These are phyloP conservation scores for Sebastes cheni DNA, from an alignment of 2,797 vertebrate genomes.

Conservation along the genomic window DNA sequence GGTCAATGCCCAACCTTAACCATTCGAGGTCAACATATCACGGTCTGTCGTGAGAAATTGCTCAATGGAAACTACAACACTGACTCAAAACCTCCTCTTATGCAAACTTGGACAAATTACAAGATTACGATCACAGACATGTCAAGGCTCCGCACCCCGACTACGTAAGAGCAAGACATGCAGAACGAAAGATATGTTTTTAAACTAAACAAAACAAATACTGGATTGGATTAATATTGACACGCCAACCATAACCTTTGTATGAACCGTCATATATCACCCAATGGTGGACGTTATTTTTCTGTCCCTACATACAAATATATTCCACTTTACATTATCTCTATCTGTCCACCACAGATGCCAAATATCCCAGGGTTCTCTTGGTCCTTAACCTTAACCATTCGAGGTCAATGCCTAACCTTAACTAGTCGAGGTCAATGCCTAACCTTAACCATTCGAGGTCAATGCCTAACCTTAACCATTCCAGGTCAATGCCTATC, in stretches of 20 bases:
- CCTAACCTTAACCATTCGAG: no score
- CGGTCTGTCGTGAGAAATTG: background rate
- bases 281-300: background rate
- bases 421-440: no score
- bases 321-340: background rate
- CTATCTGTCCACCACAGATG: slow-evolving; percentile 77
- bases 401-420: no score
- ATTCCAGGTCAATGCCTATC: no score
- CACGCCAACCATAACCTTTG: background rate
- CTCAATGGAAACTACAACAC: background rate
- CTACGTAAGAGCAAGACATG: background rate
- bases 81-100: background rate
- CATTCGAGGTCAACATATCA: no score
- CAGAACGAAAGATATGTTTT: background rate
- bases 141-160: background rate
- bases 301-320: background rate
- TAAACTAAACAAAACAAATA: background rate
- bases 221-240: no score
- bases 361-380: slow-evolving; percentile 94
- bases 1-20: no score
- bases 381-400: slow-evolving; percentile 73
- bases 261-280: background rate
- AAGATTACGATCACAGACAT: background rate
- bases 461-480: no score
- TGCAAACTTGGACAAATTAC: background rate